Evolutionary conservation across 2,888 invertebrate genomes (phyloP).

Genomic region (Perithous albicinctus): DNA sequence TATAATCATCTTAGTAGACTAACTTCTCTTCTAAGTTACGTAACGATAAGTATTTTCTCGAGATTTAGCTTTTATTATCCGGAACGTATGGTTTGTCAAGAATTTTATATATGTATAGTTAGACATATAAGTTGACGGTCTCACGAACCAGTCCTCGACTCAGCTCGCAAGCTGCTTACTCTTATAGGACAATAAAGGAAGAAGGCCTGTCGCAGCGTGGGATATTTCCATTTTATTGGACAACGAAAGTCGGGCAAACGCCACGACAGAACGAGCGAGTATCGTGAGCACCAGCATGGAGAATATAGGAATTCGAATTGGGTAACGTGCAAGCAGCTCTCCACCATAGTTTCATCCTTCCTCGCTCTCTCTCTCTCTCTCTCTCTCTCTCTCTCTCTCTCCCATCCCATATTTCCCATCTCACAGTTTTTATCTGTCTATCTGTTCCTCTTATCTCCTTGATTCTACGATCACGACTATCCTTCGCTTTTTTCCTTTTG

Average conservation of each 20-base stretch:
- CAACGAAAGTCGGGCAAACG: conserved; percentile 60
- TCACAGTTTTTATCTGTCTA: conserved; percentile 32
- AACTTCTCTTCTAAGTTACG: too few species aligned
- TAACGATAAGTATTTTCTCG: neutral
- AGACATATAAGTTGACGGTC: neutral
- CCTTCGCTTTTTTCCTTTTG: neutral
- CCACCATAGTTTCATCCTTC: conserved; percentile 15
- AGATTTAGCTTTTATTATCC: neutral
- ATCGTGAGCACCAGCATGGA: conserved; percentile 70
- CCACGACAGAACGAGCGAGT: conserved; percentile 68
- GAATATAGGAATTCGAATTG: conserved; percentile 81
- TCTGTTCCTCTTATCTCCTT: conserved; percentile 26
- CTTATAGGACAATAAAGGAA: conserved; percentile 74
- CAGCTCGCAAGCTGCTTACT: conserved; percentile 69
- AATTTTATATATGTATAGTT: neutral
- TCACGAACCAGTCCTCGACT: conserved; percentile 20
- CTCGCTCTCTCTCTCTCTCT: too few species aligned
- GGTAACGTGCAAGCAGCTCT: conserved; percentile 78
- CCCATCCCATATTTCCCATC: conserved; percentile 42
- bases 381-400: too few species aligned
- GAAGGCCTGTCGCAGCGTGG: conserved; percentile 76
- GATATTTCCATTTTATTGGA: conserved; percentile 84
- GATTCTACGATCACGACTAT: conserved; percentile 1
- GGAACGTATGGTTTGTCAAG: neutral
- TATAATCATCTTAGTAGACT: too few species aligned